Conservation (phyloP, 2,888 invertebrate genomes). For the Archips xylosteana region DNA sequence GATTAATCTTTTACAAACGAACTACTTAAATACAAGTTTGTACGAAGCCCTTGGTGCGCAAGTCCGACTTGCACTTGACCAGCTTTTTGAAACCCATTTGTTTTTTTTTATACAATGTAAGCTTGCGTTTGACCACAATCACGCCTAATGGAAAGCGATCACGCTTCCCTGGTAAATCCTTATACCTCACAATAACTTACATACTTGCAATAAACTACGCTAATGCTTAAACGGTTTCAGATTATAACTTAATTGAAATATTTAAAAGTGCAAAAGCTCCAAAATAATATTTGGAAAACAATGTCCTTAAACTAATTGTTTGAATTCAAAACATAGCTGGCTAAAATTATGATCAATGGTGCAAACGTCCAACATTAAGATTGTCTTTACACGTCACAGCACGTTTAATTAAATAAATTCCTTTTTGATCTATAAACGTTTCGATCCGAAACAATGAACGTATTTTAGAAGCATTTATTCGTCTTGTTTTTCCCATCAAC, state of each 20-base stretch:
- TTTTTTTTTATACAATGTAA: no score
- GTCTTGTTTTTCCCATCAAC: slow-evolving; percentile 7
- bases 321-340: slow-evolving; percentile 1
- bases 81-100: no score
- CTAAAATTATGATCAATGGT: slow-evolving; percentile 7
- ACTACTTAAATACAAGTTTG: no score
- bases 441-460: slow-evolving; percentile 16
- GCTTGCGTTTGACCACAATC: no score
- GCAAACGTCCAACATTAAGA: background rate
- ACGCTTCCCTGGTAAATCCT: no score
- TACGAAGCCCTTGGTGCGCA: no score
- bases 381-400: slow-evolving; percentile 15
- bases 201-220: no score
- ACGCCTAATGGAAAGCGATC: no score
- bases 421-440: slow-evolving; percentile 27
- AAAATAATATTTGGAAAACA: slow-evolving; percentile 3
- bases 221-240: background rate
- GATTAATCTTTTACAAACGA: no score
- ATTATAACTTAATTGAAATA: background rate
- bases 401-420: slow-evolving; percentile 67
- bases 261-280: background rate
- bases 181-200: no score
- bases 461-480: slow-evolving; percentile 5
- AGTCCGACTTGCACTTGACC: no score
- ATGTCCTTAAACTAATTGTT: slow-evolving; percentile 1